Evolutionary conservation across 1,140 invertebrate species (phyloP).

Genomic region (Chrysomallon squamiferum): DNA sequence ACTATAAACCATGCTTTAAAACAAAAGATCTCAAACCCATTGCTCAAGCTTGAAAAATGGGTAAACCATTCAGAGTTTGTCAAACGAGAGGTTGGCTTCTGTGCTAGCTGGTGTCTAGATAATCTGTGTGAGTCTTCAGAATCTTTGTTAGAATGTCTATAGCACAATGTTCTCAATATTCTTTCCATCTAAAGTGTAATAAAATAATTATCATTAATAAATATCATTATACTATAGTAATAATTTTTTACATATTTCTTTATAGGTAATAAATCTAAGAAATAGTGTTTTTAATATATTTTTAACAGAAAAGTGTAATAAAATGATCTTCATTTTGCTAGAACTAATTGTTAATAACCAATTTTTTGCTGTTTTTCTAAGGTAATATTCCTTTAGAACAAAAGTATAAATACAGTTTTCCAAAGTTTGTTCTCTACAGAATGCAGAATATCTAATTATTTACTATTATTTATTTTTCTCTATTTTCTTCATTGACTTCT

Average conservation of each 20-base stretch:
- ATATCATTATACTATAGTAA: background rate
- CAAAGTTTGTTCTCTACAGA: too few species aligned
- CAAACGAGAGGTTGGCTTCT: conserved; percentile 88
- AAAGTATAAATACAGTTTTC: too few species aligned
- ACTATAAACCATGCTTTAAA: conserved; percentile 72
- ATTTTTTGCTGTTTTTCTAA: too few species aligned
- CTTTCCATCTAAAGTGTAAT: background rate
- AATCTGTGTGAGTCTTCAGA: conserved; percentile 81
- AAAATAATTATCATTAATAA: background rate
- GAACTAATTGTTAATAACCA: too few species aligned
- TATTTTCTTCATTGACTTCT: background rate
- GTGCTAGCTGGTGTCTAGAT: conserved; percentile 91
- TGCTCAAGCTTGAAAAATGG: conserved; percentile 48
- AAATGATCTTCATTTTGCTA: too few species aligned
- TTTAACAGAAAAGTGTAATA: too few species aligned
- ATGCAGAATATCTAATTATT: too few species aligned
- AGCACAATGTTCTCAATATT: background rate
- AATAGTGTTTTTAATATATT: too few species aligned
- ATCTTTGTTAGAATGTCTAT: background rate
- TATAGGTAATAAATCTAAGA: too few species aligned
- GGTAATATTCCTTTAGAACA: too few species aligned
- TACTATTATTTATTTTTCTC: background rate
- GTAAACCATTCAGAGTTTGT: conserved; percentile 72
- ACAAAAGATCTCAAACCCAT: conserved; percentile 28
- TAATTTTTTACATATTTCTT: too few species aligned